Conservation (phyloP, 1,140 invertebrate genomes). For the Propsilocerus akamusi region DNA sequence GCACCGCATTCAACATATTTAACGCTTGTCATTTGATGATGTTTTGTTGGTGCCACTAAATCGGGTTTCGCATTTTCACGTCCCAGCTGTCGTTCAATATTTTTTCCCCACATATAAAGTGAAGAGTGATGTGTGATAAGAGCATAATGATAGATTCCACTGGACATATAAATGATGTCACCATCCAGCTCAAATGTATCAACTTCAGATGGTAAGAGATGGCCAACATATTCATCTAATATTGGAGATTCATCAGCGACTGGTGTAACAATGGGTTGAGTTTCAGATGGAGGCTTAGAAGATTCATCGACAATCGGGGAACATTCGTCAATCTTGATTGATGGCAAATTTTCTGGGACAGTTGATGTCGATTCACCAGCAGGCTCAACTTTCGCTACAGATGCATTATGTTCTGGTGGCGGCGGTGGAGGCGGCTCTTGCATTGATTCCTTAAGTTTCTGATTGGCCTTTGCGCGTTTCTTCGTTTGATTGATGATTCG, state of each 20-base stretch:
- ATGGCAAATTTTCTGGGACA: conserved; percentile 7
- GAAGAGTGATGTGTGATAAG: conserved; percentile 36
- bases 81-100: conserved; percentile 47
- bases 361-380: conserved; percentile 6
- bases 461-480: conserved; percentile 31
- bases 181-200: conserved; percentile 36
- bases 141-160: conserved; percentile 41
- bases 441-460: conserved; percentile 22
- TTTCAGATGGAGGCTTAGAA: too few species aligned
- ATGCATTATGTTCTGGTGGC: conserved; percentile 7
- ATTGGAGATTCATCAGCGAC: background rate
- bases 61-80: conserved; percentile 30
- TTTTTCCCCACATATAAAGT: conserved; percentile 45
- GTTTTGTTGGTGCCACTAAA: conserved; percentile 20
- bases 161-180: conserved; percentile 32
- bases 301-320: conserved; percentile 16
- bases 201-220: conserved; percentile 33
- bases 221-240: conserved; percentile 20
- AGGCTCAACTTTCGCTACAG: background rate
- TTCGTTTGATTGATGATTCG: conserved; percentile 44
- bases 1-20: conserved; percentile 33
- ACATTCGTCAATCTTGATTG: conserved; percentile 8
- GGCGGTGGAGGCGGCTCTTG: conserved; percentile 11
- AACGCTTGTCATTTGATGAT: conserved; percentile 8
- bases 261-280: conserved; percentile 11